Evolutionary conservation across 92 coral and sea anemone genomes (phyloP).

Genomic region (Phenganax stokvisi): DNA sequence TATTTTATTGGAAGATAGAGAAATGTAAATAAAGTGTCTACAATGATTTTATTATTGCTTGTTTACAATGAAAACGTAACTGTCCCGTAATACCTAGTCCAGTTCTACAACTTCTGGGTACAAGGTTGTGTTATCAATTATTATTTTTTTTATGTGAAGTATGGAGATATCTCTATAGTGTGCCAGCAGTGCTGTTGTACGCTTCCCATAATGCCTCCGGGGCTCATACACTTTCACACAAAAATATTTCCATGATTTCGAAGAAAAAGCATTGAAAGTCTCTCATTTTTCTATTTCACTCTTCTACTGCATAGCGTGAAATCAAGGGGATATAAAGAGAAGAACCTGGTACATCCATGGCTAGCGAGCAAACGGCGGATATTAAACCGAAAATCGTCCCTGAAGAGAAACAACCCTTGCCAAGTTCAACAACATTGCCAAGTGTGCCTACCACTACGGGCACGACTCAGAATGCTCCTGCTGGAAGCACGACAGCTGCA

Average conservation of each 20-base stretch:
- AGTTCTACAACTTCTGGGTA: not conserved
- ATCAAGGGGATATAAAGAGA: not conserved
- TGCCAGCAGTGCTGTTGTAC: not conserved
- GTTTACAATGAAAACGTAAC: not conserved
- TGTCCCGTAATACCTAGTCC: not conserved
- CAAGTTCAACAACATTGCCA: conserved; percentile 26
- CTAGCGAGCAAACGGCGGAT: conserved; percentile 27
- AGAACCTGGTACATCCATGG: conserved; percentile 2
- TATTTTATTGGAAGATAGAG: not conserved
- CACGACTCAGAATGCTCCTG: not conserved
- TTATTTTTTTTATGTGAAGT: no score
- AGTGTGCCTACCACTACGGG: conserved; percentile 7
- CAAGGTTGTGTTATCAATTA: no score
- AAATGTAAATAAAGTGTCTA: not conserved
- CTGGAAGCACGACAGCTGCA: not conserved
- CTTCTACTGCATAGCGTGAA: not conserved
- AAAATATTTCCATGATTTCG: not conserved
- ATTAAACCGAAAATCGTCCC: conserved; percentile 4
- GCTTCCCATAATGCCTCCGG: conserved; percentile 14
- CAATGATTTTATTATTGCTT: not conserved
- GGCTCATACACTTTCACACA: not conserved
- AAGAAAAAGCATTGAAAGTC: not conserved
- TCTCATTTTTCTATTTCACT: not conserved
- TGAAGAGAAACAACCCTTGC: conserved; percentile 30
- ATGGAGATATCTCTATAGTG: not conserved